A percentile compares a stretch with the other conserved stretches of the same genome.
phyloP scores from a whole-genome alignment of 1,140 invertebrate genomes.

The Drosophila watanabei region DNA sequence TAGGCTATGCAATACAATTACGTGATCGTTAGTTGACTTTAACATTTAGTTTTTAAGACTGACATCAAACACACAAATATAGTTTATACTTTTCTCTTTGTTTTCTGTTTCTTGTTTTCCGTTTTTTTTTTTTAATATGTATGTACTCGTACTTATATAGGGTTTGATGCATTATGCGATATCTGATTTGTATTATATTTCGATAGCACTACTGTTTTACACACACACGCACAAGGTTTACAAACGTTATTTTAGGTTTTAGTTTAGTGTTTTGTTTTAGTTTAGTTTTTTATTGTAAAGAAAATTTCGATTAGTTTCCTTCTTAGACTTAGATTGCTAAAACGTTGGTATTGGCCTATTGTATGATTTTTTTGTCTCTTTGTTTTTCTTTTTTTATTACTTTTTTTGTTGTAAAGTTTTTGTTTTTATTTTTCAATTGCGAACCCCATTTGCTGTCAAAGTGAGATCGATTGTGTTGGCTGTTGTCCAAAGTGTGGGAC shows the following conservation, averaged over 20 bases:
- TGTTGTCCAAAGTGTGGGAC: conserved; percentile 16
- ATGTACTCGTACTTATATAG: conserved; percentile 61
- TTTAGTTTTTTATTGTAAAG: conserved; percentile 48
- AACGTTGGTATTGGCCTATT: conserved; percentile 80
- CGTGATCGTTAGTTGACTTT: conserved; percentile 57
- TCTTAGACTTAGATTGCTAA: conserved; percentile 68
- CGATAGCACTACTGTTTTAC: conserved; percentile 53
- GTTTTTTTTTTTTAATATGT: conserved; percentile 30
- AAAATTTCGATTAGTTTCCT: conserved; percentile 58
- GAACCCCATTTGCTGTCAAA: conserved; percentile 25
- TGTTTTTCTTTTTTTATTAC: conserved; percentile 31
- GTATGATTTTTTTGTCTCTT: conserved; percentile 47
- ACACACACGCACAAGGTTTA: conserved; percentile 63
- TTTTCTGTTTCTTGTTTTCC: neutral
- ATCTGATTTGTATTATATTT: conserved; percentile 49
- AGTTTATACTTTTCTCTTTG: conserved; percentile 41
- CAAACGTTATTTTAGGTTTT: conserved; percentile 41
- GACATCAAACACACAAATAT: conserved; percentile 78
- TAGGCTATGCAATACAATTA: conserved; percentile 60
- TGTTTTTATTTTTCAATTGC: conserved; percentile 31
- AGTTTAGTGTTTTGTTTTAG: conserved; percentile 33
- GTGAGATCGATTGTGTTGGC: conserved; percentile 28
- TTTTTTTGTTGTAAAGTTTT: neutral
- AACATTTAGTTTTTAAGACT: conserved; percentile 71
- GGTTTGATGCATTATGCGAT: conserved; percentile 55